phyloP scores from a whole-genome alignment of 2,888 invertebrate genomes.

The Drosophila borealis region DNA sequence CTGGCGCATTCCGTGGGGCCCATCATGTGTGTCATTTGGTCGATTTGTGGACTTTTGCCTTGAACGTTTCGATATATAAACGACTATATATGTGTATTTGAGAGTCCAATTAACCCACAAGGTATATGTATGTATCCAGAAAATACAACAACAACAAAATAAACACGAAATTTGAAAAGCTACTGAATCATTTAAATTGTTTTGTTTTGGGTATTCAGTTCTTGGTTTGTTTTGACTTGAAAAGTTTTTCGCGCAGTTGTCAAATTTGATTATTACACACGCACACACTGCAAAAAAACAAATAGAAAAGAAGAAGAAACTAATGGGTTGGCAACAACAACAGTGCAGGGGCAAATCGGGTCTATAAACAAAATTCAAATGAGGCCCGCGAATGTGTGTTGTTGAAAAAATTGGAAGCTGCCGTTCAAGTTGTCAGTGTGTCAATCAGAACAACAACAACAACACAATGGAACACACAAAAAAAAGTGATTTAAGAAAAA shows the following conservation, averaged over 20 bases:
- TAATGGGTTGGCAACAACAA: not conserved
- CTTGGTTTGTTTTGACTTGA: slow-evolving; percentile 58
- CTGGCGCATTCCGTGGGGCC: slow-evolving; percentile 82
- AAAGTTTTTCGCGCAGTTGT: slow-evolving; percentile 77
- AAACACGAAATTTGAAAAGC: slow-evolving; percentile 20
- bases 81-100: not conserved
- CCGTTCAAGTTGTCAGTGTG: slow-evolving; percentile 58
- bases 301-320: too few species aligned
- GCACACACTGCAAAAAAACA: slow-evolving; percentile 42
- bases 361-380: slow-evolving; percentile 31
- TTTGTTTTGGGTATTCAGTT: slow-evolving; percentile 29
- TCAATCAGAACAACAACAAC: slow-evolving; percentile 40
- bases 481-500: too few species aligned
- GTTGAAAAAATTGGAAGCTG: slow-evolving; percentile 37
- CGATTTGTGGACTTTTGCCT: slow-evolving; percentile 9
- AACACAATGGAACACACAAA: slow-evolving; percentile 8
- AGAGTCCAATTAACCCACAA: slow-evolving; percentile 11
- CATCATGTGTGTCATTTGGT: slow-evolving; percentile 78
- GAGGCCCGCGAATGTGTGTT: slow-evolving; percentile 37
- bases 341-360: not conserved
- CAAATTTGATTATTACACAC: slow-evolving; percentile 72
- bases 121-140: slow-evolving; percentile 2
- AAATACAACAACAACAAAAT: slow-evolving; percentile 16
- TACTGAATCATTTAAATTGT: slow-evolving; percentile 49
- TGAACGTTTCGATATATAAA: not conserved